Evolutionary conservation across 2,888 invertebrate genomes (phyloP), one percentile per base, ranked within the genome.

Genomic region (Mythimna ferrago): DNA sequence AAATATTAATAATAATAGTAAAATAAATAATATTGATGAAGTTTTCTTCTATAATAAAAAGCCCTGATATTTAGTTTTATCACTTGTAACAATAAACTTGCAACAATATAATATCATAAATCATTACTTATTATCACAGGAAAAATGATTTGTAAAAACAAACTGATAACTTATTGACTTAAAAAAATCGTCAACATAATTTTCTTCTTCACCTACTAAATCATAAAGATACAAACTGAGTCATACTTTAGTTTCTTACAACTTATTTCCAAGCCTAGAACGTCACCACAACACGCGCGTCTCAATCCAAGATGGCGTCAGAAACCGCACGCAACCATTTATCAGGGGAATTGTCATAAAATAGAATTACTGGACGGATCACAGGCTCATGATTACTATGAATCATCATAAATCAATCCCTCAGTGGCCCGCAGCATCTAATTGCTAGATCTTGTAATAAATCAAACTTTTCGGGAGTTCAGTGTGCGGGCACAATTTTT

Each of bases 331-430:
- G 83, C 83, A 87, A 85, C 87, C 92, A 92, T 92, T 91, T 92
- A 93, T 93, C 92, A 92, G 84, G 88, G 88, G 86, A 86, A 74
- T 88, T 91, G 93, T 93, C 94, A 94, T 95, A 94, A 94, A 95
- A 93, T 89, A 91, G 92, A 93, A 93, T 93, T 92, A 93, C 90
- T 90, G 89, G 88, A 89, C 87, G 92, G 93, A 94, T 94, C 94
- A 91, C 92, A 91, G 89, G 84, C 91, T 86, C 89, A 93, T 92
- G 94, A 95, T 95, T 93, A 93, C 93, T 90, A 84, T 89, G 93
- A 95, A 96, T 95, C 93, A 94, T 90, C 93, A 92, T 96, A 96
- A 96, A 96, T 96, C 96, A 95, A 87, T 89, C 95, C 94, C 93
- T 92, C 94, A 93, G 90, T 89, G 89, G 90, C 94, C 94, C 94